Evolutionary conservation across 2,888 invertebrate species (phyloP).

Genomic region (Vanessa cardui): DNA sequence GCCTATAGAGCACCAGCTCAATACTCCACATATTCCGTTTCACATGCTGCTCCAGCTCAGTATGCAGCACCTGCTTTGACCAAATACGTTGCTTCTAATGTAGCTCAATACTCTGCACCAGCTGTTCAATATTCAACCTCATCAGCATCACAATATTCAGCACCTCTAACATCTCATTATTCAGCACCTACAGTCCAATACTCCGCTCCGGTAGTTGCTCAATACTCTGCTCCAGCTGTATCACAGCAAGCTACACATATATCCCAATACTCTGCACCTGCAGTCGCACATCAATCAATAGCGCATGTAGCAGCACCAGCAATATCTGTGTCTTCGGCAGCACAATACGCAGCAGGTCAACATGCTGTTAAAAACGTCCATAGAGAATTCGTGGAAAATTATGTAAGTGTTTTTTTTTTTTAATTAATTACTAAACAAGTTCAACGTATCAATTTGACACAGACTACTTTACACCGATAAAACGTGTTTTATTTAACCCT

Average conservation of each 20-base stretch:
- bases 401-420: conserved; percentile 73
- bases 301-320: conserved; percentile 43
- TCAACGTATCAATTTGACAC: background rate
- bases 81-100: conserved; percentile 42
- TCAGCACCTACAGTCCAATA: conserved; percentile 41
- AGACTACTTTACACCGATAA: conserved; percentile 9
- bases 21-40: conserved; percentile 41
- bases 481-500: conserved; percentile 26
- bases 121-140: conserved; percentile 41
- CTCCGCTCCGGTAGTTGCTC: conserved; percentile 43
- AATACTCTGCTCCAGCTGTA: conserved; percentile 42
- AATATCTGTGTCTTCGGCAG: conserved; percentile 47
- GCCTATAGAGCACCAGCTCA: conserved; percentile 46
- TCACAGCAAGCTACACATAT: conserved; percentile 39
- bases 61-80: conserved; percentile 48
- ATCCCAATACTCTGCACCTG: conserved; percentile 37
- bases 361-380: conserved; percentile 80
- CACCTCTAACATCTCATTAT: conserved; percentile 47
- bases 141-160: conserved; percentile 45
- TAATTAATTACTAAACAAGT: background rate
- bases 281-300: conserved; percentile 33
- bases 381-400: conserved; percentile 84
- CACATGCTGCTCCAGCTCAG: conserved; percentile 46
- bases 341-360: conserved; percentile 40
- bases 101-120: conserved; percentile 41